These are phyloP conservation scores for Monochamus alternatus DNA, from an alignment of 2,888 invertebrate species.

Conservation along the genomic window DNA sequence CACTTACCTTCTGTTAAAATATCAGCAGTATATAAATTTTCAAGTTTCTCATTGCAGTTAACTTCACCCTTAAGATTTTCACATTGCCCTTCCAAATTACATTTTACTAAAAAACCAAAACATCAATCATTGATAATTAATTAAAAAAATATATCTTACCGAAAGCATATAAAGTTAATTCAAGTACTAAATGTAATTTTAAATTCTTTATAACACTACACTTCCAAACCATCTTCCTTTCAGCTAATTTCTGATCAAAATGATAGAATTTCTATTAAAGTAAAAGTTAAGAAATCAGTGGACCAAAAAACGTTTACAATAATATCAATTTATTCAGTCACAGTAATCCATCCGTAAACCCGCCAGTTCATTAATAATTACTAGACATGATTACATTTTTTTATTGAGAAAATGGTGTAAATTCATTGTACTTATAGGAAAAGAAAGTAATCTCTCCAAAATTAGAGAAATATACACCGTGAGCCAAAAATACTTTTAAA, in stretches of 20 bases:
- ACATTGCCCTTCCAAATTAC: constrained; percentile 41
- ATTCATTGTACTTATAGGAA: background rate
- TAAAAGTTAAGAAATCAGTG: constrained; percentile 53
- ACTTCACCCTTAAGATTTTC: constrained; percentile 41
- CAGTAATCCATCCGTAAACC: constrained; percentile 12
- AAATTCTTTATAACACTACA: constrained; percentile 22
- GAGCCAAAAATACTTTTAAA: background rate
- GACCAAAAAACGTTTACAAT: constrained; percentile 51
- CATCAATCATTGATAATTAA: background rate
- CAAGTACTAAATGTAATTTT: constrained; percentile 15
- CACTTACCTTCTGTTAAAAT: constrained; percentile 35
- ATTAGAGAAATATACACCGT: background rate
- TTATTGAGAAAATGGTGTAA: background rate
- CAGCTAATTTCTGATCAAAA: constrained; percentile 16
- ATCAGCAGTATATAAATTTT: constrained; percentile 15
- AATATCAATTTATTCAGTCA: constrained; percentile 11
- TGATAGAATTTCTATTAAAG: constrained; percentile 40
- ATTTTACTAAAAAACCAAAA: constrained; percentile 21
- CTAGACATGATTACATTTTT: background rate
- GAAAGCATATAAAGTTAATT: background rate
- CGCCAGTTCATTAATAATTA: background rate
- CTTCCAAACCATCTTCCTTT: constrained; percentile 23
- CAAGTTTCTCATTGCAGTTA: constrained; percentile 37
- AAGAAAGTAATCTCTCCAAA: constrained; percentile 20
- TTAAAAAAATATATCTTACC: constrained; percentile 15